Conservation (phyloP, 2,888 invertebrate species). For the Lasius platythorax region DNA sequence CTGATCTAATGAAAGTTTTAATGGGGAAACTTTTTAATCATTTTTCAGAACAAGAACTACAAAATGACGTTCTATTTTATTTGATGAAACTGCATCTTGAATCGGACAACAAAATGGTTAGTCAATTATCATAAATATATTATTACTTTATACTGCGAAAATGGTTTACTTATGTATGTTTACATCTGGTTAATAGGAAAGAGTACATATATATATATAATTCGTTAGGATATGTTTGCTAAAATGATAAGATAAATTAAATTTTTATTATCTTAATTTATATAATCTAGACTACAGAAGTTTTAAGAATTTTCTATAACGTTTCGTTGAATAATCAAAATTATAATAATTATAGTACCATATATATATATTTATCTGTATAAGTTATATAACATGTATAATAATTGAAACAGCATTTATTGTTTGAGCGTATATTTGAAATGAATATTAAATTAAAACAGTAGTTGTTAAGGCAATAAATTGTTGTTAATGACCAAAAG, state of each 20-base stretch:
- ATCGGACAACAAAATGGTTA: background rate
- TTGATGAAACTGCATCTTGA: background rate
- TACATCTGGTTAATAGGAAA: background rate
- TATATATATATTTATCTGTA: too few species aligned
- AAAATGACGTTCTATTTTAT: background rate
- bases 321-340: too few species aligned
- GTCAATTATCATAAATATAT: background rate
- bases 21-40: accelerated
- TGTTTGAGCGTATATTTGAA: too few species aligned
- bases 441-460: too few species aligned
- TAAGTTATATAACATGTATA: too few species aligned
- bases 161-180: background rate
- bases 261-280: background rate
- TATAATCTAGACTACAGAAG: too few species aligned
- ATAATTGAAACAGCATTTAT: too few species aligned
- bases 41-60: background rate
- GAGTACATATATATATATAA: background rate
- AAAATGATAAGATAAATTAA: background rate
- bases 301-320: too few species aligned
- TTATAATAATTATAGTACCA: too few species aligned
- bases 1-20: background rate
- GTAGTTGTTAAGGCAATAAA: too few species aligned
- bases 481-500: too few species aligned
- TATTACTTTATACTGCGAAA: background rate
- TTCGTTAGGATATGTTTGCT: background rate